A percentile compares a stretch with the other conserved stretches of the same genome.
Evolutionary conservation across 2,113 vertebrate genomes (phyloP).

Genomic region (Rhabdornis inornatus): DNA sequence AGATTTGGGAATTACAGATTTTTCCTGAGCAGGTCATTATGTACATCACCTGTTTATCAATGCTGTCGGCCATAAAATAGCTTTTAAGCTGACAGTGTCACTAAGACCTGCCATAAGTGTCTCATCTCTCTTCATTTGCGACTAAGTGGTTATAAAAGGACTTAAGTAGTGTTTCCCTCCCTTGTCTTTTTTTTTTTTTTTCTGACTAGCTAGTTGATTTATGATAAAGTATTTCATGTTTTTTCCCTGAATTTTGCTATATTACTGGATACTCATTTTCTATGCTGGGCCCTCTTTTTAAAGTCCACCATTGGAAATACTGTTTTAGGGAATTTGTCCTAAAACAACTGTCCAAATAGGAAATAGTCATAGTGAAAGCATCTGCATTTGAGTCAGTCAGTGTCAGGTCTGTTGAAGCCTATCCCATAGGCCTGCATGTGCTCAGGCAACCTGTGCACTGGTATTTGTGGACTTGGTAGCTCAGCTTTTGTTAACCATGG

Average conservation of each 20-base stretch:
- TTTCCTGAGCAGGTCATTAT: neutral
- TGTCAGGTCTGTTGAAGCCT: neutral
- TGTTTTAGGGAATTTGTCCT: neutral
- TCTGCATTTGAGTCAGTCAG: neutral
- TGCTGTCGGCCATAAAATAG: neutral
- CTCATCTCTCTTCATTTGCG: neutral
- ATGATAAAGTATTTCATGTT: neutral
- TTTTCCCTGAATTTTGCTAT: neutral
- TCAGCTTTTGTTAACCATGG: neutral
- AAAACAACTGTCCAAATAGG: neutral
- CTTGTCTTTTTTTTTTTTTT: neutral
- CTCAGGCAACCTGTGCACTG: accelerated
- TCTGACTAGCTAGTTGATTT: neutral
- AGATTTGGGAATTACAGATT: neutral
- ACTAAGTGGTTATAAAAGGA: neutral
- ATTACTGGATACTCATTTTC: neutral
- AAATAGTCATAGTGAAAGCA: neutral
- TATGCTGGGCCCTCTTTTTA: neutral
- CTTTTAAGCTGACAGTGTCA: neutral
- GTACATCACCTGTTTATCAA: neutral
- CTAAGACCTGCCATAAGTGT: neutral
- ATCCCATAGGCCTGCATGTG: neutral
- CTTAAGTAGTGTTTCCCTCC: neutral
- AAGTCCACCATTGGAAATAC: neutral
- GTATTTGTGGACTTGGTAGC: accelerated